phyloP scores from a whole-genome alignment of 1,140 invertebrate species.

The Bombus vancouverensis region DNA sequence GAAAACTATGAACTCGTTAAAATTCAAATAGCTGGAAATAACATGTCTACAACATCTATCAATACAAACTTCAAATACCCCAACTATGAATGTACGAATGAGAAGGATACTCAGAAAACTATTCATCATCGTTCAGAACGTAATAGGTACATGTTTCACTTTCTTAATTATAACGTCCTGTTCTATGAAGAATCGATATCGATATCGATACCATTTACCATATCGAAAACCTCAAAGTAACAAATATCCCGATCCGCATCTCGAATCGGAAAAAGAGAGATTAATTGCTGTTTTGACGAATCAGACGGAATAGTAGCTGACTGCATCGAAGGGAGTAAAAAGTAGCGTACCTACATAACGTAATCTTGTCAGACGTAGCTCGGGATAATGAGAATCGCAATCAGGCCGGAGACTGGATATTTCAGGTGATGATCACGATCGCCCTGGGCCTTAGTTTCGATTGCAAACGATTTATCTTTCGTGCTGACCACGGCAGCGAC shows the following conservation, averaged over 20 bases:
- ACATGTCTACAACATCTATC: no score
- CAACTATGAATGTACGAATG: no score
- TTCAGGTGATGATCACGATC: conserved; percentile 54
- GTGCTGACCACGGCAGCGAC: conserved; percentile 11
- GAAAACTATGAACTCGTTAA: no score
- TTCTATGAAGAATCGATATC: no score
- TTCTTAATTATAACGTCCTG: no score
- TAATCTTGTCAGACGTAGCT: neutral
- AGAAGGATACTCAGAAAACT: no score
- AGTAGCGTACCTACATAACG: neutral
- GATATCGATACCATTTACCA: neutral
- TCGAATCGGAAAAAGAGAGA: neutral
- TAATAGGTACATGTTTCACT: no score
- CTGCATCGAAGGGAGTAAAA: neutral
- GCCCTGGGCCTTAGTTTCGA: conserved; percentile 56
- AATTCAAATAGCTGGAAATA: no score
- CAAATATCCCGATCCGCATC: neutral
- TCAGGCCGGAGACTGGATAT: conserved; percentile 48
- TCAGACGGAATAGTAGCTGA: neutral
- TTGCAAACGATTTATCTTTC: conserved; percentile 62
- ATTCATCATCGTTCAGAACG: no score
- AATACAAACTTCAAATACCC: no score
- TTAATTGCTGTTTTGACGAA: conserved; percentile 18
- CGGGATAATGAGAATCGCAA: conserved; percentile 58
- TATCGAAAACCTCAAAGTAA: neutral